These are phyloP conservation scores for Petrocephalus schoutedeni DNA, from an alignment of 2,797 vertebrate species.

Conservation along the genomic window DNA sequence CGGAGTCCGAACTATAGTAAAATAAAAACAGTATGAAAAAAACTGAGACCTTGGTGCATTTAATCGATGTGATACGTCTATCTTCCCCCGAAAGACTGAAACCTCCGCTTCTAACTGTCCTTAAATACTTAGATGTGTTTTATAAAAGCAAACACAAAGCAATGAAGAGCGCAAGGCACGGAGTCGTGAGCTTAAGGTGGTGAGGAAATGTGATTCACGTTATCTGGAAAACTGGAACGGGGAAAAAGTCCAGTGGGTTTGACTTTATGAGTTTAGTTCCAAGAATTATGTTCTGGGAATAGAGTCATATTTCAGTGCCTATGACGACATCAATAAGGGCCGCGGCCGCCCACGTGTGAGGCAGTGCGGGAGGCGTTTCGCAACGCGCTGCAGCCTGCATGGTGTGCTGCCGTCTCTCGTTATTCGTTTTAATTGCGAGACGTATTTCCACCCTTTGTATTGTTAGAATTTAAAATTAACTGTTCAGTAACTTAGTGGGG, in stretches of 20 bases:
- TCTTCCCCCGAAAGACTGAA: background rate
- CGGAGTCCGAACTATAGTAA: background rate
- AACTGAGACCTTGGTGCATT: background rate
- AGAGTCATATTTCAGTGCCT: constrained; percentile 51
- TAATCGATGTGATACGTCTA: background rate
- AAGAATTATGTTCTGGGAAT: constrained; percentile 73
- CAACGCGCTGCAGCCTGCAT: background rate
- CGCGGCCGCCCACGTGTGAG: background rate
- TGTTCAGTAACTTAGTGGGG: background rate
- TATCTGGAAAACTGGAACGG: background rate
- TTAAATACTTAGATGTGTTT: background rate
- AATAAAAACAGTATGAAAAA: background rate
- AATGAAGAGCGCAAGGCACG: background rate
- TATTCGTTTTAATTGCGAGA: background rate
- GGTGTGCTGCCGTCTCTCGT: background rate
- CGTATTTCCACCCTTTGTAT: background rate
- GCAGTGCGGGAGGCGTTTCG: background rate
- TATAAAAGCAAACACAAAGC: background rate
- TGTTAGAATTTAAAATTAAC: background rate
- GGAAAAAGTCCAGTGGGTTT: constrained; percentile 44
- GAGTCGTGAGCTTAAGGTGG: background rate
- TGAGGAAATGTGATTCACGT: background rate
- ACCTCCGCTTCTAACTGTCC: background rate
- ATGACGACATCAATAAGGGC: constrained; percentile 59
- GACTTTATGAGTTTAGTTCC: constrained; percentile 66